These are phyloP conservation scores for Nyctalus aviator DNA, from an alignment of 2,797 vertebrate genomes.

Conservation along the genomic window DNA sequence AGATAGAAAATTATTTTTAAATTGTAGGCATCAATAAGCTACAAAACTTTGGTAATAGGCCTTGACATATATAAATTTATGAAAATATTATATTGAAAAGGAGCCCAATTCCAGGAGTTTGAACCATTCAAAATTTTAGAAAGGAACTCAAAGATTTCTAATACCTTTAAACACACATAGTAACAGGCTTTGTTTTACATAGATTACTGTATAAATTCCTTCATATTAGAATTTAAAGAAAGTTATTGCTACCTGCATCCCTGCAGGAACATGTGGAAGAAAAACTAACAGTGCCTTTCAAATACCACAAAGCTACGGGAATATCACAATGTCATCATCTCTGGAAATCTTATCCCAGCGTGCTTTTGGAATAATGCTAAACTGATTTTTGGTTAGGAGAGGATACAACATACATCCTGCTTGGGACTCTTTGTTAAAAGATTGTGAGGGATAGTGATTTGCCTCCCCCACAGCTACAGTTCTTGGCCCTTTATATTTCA, in stretches of 20 bases:
- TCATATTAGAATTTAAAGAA: neutral
- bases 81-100: constrained; percentile 56
- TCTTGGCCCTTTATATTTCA: constrained; percentile 33
- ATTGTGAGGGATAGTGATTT: neutral
- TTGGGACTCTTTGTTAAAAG: neutral
- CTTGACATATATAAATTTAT: constrained; percentile 44
- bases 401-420: neutral
- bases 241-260: neutral
- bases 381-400: neutral
- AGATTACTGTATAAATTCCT: neutral
- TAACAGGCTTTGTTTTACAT: constrained; percentile 34
- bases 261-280: constrained; percentile 25
- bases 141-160: neutral
- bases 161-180: neutral
- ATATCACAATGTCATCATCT: neutral
- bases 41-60: constrained; percentile 33
- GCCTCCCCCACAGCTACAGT: neutral
- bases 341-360: neutral
- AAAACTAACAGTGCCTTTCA: constrained; percentile 28
- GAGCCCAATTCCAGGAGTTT: constrained; percentile 24
- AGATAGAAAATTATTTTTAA: constrained; percentile 62
- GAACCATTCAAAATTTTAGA: constrained; percentile 45
- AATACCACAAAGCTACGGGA: neutral
- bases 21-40: constrained; percentile 37
- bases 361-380: neutral